Evolutionary conservation across 2,888 invertebrate genomes (phyloP).

Genomic region (Pimpla rufipes): DNA sequence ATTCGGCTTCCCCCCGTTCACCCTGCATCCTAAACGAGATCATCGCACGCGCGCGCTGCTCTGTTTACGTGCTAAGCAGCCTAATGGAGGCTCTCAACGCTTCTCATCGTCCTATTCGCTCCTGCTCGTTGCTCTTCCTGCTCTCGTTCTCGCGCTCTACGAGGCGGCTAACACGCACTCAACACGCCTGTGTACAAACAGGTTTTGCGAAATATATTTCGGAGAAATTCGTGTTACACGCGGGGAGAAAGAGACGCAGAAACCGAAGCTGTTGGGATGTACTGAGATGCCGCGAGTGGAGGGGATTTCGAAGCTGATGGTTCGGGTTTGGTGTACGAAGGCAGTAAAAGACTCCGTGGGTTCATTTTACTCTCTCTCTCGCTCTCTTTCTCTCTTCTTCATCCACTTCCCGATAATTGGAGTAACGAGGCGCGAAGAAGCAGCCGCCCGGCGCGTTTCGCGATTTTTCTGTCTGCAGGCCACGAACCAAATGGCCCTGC

Average conservation of each 20-base stretch:
- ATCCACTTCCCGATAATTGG: constrained; percentile 57
- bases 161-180: constrained; percentile 21
- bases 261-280: constrained; percentile 41
- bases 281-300: constrained; percentile 20
- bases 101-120: constrained; percentile 43
- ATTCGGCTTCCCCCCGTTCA: constrained; percentile 23
- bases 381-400: constrained; percentile 32
- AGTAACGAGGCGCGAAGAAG: constrained; percentile 66
- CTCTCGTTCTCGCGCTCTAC: constrained; percentile 18
- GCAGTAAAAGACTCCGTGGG: constrained; percentile 56
- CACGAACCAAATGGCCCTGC: constrained; percentile 55
- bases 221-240: constrained; percentile 50
- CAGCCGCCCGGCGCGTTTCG: constrained; percentile 46
- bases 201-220: constrained; percentile 68
- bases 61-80: constrained; percentile 82
- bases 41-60: constrained; percentile 72
- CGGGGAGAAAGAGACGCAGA: constrained; percentile 17
- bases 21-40: constrained; percentile 78
- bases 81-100: constrained; percentile 77
- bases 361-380: constrained; percentile 23
- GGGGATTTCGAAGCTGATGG: constrained; percentile 33
- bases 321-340: constrained; percentile 47
- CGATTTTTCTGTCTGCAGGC: constrained; percentile 45
- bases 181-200: constrained; percentile 54
- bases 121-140: constrained; percentile 20